Percentiles rank a stretch among this genome's conserved stretches.
Evolutionary conservation across 2,888 invertebrate genomes (phyloP).

Genomic region (Liposcelis brunnea): DNA sequence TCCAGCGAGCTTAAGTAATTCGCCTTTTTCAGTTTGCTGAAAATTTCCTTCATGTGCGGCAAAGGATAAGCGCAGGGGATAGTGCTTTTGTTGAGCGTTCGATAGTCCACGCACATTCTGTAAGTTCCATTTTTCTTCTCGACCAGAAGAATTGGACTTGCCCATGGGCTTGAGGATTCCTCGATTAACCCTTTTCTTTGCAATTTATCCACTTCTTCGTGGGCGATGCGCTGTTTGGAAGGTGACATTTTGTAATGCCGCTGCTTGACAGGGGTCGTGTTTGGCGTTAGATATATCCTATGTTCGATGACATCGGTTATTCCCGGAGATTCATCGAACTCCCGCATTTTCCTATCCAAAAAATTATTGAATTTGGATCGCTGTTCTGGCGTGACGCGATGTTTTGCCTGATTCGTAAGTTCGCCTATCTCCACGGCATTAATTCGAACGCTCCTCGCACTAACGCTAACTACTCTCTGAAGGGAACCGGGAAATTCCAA

Average conservation of each 20-base stretch:
- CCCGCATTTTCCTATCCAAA: neutral
- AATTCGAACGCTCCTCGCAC: no score
- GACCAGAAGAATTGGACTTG: constrained; percentile 20
- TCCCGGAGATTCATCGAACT: neutral
- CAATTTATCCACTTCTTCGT: constrained; percentile 1
- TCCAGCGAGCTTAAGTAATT: constrained; percentile 8
- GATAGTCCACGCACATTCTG: constrained; percentile 18
- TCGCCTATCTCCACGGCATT: neutral
- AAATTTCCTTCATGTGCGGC: constrained; percentile 17
- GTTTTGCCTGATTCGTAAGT: neutral
- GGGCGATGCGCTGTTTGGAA: neutral
- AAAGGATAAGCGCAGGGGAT: constrained; percentile 17
- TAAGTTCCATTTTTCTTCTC: constrained; percentile 19
- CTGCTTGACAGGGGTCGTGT: neutral
- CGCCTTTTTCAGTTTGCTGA: constrained; percentile 12
- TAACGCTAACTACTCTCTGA: no score
- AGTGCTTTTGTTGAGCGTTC: constrained; percentile 17
- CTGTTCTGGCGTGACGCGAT: neutral
- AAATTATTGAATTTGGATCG: neutral
- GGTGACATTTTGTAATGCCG: neutral
- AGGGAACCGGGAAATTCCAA: no score
- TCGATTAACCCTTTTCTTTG: constrained; percentile 13
- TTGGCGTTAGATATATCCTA: neutral
- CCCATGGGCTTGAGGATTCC: constrained; percentile 19
- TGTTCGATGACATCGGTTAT: neutral